Evolutionary conservation across 2,888 invertebrate species (phyloP).

Genomic region (Thysanoteuthis rhombus): DNA sequence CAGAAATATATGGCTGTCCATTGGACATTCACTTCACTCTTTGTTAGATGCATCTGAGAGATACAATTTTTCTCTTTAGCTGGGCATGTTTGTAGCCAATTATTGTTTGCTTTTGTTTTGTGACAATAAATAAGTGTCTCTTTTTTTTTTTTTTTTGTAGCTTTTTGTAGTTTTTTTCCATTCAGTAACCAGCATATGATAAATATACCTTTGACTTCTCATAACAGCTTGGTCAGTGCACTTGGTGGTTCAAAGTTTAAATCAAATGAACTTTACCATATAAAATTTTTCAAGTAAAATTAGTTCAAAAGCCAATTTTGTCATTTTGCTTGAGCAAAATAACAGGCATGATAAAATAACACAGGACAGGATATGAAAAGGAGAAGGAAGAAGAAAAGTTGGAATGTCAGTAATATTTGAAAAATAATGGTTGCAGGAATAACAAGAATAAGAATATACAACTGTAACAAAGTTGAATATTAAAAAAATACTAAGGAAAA

Average conservation of each 20-base stretch:
- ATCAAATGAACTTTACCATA: background rate
- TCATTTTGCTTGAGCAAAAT: too few relatives aligned
- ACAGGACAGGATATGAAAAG: too few relatives aligned
- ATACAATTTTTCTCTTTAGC: background rate
- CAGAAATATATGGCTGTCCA: slow-evolving; percentile 12
- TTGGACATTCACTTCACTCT: background rate
- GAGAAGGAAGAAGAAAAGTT: too few relatives aligned
- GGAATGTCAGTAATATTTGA: too few relatives aligned
- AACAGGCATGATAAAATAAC: too few relatives aligned
- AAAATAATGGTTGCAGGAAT: too few relatives aligned
- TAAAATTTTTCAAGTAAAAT: too few relatives aligned
- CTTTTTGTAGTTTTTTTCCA: too few relatives aligned
- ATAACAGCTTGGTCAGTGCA: background rate
- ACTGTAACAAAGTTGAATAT: too few relatives aligned
- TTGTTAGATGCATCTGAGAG: background rate
- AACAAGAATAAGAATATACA: too few relatives aligned
- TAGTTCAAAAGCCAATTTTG: too few relatives aligned
- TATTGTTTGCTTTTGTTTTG: background rate
- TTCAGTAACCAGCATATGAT: background rate
- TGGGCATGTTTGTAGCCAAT: background rate
- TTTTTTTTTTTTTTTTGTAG: background rate
- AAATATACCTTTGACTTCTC: background rate
- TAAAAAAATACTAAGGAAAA: too few relatives aligned
- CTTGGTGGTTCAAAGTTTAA: background rate
- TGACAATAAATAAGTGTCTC: background rate